Conservation (phyloP, 2,888 invertebrate genomes). For the Scaeva pyrastri region DNA sequence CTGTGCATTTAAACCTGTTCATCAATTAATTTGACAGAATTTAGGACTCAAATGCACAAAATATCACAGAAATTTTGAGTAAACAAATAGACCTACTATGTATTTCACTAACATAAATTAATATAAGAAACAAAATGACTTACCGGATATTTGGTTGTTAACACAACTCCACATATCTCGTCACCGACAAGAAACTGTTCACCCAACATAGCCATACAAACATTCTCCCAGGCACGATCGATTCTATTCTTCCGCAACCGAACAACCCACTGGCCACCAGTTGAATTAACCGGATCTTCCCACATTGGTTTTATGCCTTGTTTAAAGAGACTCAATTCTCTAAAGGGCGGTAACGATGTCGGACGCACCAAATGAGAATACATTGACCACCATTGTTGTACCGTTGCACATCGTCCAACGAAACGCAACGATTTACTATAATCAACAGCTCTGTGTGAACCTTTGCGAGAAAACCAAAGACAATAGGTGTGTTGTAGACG, state of each 20-base stretch:
- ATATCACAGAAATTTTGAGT: too few species aligned
- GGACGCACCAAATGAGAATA: slow-evolving; percentile 97
- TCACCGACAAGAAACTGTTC: slow-evolving; percentile 99
- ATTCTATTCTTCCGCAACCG: slow-evolving; percentile 96
- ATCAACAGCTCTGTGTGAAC: slow-evolving; percentile 83
- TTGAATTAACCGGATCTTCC: slow-evolving; percentile 98
- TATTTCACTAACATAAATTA: too few species aligned
- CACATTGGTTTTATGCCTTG: slow-evolving; percentile 99
- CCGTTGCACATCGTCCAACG: slow-evolving; percentile 94
- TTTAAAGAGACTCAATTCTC: slow-evolving; percentile 98
- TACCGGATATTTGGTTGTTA: slow-evolving; percentile 94
- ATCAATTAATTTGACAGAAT: too few species aligned
- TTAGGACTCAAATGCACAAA: too few species aligned
- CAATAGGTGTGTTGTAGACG: slow-evolving; percentile 96
- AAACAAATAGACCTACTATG: too few species aligned
- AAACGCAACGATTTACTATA: slow-evolving; percentile 89
- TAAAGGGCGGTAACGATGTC: slow-evolving; percentile 94
- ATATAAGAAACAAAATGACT: slow-evolving; percentile 75
- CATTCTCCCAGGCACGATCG: slow-evolving; percentile 99
- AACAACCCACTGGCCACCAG: slow-evolving; percentile 99
- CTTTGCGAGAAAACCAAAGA: slow-evolving; percentile 92
- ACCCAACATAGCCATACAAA: slow-evolving; percentile 98
- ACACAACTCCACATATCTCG: slow-evolving; percentile 99
- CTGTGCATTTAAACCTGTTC: too few species aligned
- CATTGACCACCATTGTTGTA: slow-evolving; percentile 99